These are phyloP conservation scores for Conus ventricosus DNA, from an alignment of 1,140 invertebrate species.

Conservation along the genomic window DNA sequence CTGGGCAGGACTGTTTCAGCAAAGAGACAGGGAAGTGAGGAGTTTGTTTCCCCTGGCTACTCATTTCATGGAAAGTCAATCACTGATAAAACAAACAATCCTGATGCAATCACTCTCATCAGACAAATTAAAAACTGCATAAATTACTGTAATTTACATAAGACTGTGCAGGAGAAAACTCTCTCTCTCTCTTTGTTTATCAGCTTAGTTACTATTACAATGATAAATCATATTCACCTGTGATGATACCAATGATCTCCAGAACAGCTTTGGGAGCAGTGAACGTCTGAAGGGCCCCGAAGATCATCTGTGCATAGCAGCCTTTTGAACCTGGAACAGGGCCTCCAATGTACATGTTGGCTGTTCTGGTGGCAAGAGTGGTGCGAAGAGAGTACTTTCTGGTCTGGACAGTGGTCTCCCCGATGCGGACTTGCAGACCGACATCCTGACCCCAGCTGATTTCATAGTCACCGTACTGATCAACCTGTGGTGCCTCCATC, in stretches of 20 bases:
- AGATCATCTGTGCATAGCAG: slow-evolving; percentile 39
- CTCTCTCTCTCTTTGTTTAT: too few species aligned
- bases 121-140: too few species aligned
- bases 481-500: slow-evolving; percentile 35
- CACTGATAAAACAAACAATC: too few species aligned
- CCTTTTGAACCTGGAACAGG: slow-evolving; percentile 28
- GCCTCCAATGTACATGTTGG: slow-evolving; percentile 42
- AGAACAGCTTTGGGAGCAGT: slow-evolving; percentile 51
- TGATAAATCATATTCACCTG: slow-evolving; percentile 40
- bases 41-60: too few species aligned
- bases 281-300: slow-evolving; percentile 47
- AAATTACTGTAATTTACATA: too few species aligned
- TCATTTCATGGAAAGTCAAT: too few species aligned
- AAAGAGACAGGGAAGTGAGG: neutral
- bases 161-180: too few species aligned
- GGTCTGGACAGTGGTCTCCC: slow-evolving; percentile 26
- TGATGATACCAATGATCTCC: slow-evolving; percentile 46
- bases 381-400: neutral
- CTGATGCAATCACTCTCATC: too few species aligned
- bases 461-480: slow-evolving; percentile 41
- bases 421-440: slow-evolving; percentile 36
- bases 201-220: too few species aligned
- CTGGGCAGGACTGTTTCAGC: slow-evolving; percentile 50
- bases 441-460: slow-evolving; percentile 48
- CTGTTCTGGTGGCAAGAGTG: neutral